Evolutionary conservation across 1,140 invertebrate genomes (phyloP), one percentile per base, ranked within the genome.

Genomic region (Globodera rostochiensis): DNA sequence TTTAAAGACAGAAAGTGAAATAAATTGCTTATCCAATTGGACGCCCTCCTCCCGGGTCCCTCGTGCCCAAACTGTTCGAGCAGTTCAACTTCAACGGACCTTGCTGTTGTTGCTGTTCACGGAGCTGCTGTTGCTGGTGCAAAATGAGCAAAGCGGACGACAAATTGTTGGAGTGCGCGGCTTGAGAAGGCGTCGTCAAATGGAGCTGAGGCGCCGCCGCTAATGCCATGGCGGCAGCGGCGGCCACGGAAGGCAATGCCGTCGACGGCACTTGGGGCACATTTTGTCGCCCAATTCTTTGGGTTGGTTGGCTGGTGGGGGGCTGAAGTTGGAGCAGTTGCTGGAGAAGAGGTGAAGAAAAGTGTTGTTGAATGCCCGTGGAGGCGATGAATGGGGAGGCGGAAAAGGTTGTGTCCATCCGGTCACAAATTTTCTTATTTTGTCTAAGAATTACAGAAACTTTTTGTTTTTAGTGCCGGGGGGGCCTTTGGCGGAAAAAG

Each of bases 71-170:
- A 45, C 36, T 36, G 36, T 74, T 74, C 19, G 13, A 60, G 19
- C 15, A 60, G 36, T 60, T 4, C 57, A 11, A 25, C 57, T 60
- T 60, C 4, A 0, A 19, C 57, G 5, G n/a, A 19, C 53, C 21
- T 45, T 74, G 21, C 11, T 74, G 25, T 11, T 74, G 73, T 15
- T 73, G 49, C n/a, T 21, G 53, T n/a, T 74, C 45, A 73, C n/a
- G 49, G 7, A 73, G 53, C 11, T 74, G 53, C 8, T 76, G 46
- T 9, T 60, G 47, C 46, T 53, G 49, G 19, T 21, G n/a, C 36
- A 49, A 76, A 19, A 75, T 53, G n/a, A 74, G 46, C 25, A 74
- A 46, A 49, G 73, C 57, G 49, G 73, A 74, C 25, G 49, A 47
- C 49, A 74, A 64, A 74, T 74, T 74, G 73, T 74, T 74, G 73